Base-by-base conservation (phyloP, 2,797 vertebrate species). In the Helicolenus hilgendorfi region DNA sequence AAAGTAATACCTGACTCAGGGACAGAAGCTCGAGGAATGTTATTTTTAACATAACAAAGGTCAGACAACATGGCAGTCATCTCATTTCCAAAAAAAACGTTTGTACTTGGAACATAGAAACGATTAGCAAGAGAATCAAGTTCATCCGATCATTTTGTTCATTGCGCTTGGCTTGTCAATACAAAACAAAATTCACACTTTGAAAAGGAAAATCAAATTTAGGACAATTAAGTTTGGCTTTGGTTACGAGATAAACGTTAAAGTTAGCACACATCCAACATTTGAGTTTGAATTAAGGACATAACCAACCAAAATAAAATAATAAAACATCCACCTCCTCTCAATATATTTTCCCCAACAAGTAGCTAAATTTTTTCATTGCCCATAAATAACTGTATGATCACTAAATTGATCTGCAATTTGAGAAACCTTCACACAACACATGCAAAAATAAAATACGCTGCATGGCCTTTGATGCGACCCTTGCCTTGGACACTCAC, bases 11-110 rank as follows among this genome's bases (percentile, higher is more conserved):
- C 89, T 59, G 85, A 92, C 79, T 90, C 83, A 72, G 68, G 33
- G 63, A 79, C 72, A 85, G 71, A 93, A 83, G 68, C 72, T 81
- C 2, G 6, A 83, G 92, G 95, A 96, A 96, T 96, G 94, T 89
- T 49, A 36, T 33, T 31, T 84, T 79, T 38, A 5, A 78, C 55
- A 77, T 56, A 89, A 85, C 67, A 81, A 86, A 87, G 68, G 41
- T 86, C 22, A 81, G 49, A 75, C 77, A 84, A 76, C 62, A 87
- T 27, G 35, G 67, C 79, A 81, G 49, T 76, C 45, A 64, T 62
- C 35, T 4, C 2, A 79, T 53, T 58, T 55, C 27, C 1, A 67
- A 74, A 68, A 79, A 11, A 22, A 36, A 36, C 1, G 1, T 35
- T 58, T 62, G 18, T 24, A 55, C 24, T 72, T 2, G 0, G 1